phyloP scores from a whole-genome alignment of 2,888 invertebrate genomes.

The Pandemis cinnamomeana region DNA sequence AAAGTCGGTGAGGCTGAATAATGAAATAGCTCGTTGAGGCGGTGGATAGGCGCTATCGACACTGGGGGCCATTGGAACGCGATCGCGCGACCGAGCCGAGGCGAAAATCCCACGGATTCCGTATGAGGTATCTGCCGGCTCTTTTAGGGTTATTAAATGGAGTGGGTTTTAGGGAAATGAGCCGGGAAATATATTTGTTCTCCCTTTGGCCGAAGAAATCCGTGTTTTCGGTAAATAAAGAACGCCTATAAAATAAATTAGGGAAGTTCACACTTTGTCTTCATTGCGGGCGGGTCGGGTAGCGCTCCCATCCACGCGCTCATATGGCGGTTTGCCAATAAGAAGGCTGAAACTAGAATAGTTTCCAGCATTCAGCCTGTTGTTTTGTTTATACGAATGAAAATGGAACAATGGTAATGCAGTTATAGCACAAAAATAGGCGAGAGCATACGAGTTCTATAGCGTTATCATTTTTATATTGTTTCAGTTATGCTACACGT shows the following conservation, averaged over 20 bases:
- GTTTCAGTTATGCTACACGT: too few relatives aligned
- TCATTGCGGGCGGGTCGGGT: constrained; percentile 58
- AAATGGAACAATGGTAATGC: constrained; percentile 44
- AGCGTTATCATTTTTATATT: background rate
- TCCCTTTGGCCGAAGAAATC: constrained; percentile 66
- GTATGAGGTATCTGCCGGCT: constrained; percentile 77
- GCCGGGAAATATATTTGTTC: constrained; percentile 72
- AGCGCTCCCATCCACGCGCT: constrained; percentile 57
- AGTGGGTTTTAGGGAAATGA: constrained; percentile 82
- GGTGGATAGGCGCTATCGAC: constrained; percentile 69
- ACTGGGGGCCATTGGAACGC: constrained; percentile 63
- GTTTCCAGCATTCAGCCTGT: constrained; percentile 62
- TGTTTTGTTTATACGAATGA: constrained; percentile 57
- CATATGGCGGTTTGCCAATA: constrained; percentile 73
- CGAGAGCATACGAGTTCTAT: background rate
- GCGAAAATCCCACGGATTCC: constrained; percentile 78
- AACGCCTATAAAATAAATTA: constrained; percentile 74
- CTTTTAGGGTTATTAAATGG: constrained; percentile 81
- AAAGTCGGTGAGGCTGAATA: constrained; percentile 74
- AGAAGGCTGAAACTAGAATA: constrained; percentile 67
- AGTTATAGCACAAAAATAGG: constrained; percentile 6
- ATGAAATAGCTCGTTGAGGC: constrained; percentile 79
- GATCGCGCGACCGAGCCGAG: constrained; percentile 60
- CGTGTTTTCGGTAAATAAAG: constrained; percentile 72
- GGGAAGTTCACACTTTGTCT: constrained; percentile 72